Evolutionary conservation across 2,888 invertebrate genomes (phyloP).

Genomic region (Choreutis nemorana): DNA sequence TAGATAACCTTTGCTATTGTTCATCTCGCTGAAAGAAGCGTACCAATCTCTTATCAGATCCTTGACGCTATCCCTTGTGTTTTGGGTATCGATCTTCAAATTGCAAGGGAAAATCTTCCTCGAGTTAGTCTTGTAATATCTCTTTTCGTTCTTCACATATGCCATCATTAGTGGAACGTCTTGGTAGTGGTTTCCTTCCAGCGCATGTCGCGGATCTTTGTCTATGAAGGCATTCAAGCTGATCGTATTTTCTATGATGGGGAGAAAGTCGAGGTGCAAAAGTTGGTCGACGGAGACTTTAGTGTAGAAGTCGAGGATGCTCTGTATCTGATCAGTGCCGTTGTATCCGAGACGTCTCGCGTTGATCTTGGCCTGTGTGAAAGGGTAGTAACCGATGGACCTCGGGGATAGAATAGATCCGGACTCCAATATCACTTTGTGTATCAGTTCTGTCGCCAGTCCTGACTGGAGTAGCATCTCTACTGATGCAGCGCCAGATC

Average conservation of each 20-base stretch:
- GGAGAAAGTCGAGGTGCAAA: neutral
- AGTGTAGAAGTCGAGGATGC: conserved; percentile 27
- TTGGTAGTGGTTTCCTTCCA: conserved; percentile 23
- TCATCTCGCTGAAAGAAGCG: conserved; percentile 27
- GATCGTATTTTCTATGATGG: no score
- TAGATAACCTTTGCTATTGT: conserved; percentile 11
- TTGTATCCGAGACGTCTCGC: conserved; percentile 50
- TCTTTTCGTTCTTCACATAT: conserved; percentile 25
- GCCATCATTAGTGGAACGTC: conserved; percentile 35
- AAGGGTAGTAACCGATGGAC: conserved; percentile 29
- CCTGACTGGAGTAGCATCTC: conserved; percentile 39
- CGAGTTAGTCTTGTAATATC: conserved; percentile 24
- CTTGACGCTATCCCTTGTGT: conserved; percentile 22
- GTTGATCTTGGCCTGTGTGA: conserved; percentile 28
- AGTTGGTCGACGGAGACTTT: conserved; percentile 16
- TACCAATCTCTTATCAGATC: conserved; percentile 35
- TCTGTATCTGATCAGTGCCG: conserved; percentile 15
- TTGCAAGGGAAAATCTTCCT: conserved; percentile 38
- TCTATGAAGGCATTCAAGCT: conserved; percentile 20
- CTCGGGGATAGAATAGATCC: conserved; percentile 42
- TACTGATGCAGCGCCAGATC: conserved; percentile 38
- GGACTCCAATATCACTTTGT: conserved; percentile 43
- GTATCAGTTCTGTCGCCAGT: conserved; percentile 29
- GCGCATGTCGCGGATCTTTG: conserved; percentile 28
- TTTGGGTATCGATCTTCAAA: conserved; percentile 25